Base-by-base conservation (phyloP, 2,888 invertebrate species). In the Eristalinus sepulchralis region DNA sequence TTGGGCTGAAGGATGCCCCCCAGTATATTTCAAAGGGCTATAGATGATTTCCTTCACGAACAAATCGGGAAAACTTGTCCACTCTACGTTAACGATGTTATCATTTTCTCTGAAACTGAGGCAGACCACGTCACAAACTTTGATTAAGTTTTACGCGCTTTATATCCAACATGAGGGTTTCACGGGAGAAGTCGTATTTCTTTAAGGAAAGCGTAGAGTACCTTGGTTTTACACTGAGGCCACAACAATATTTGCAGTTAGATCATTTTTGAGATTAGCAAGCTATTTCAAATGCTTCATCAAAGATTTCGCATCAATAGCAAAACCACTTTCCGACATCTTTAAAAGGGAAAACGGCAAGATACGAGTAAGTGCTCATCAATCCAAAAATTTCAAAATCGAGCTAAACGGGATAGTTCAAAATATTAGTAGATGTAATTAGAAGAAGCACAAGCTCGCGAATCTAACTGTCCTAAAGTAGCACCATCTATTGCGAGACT, bases 341-440 rank as follows among this genome's bases (percentile, higher is more conserved):
- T 70, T 88, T 17, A 87, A 85, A 22, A 85, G 87, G 0, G 88
- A 87, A 67, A 88, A 89, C 47, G 88, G 87, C n/a, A n/a, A n/a
- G n/a, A n/a, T n/a, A n/a, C n/a, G n/a, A n/a, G n/a, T n/a, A n/a
- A n/a, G n/a, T n/a, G n/a, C n/a, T n/a, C n/a, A n/a, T n/a, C n/a
- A n/a, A n/a, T n/a, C n/a, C n/a, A n/a, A n/a, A n/a, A n/a, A n/a
- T n/a, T n/a, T n/a, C n/a, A n/a, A n/a, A n/a, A n/a, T n/a, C n/a
- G n/a, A n/a, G n/a, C n/a, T n/a, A n/a, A n/a, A n/a, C n/a, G n/a
- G n/a, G n/a, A n/a, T n/a, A n/a, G n/a, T n/a, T n/a, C n/a, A n/a
- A n/a, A n/a, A n/a, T n/a, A n/a, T n/a, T n/a, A n/a, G n/a, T n/a
- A n/a, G n/a, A n/a, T n/a, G n/a, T n/a, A n/a, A n/a, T n/a, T n/a